Evolutionary conservation across 2,888 invertebrate species (phyloP), one percentile per base, ranked within the genome.

Genomic region (Cephus nigrinus): DNA sequence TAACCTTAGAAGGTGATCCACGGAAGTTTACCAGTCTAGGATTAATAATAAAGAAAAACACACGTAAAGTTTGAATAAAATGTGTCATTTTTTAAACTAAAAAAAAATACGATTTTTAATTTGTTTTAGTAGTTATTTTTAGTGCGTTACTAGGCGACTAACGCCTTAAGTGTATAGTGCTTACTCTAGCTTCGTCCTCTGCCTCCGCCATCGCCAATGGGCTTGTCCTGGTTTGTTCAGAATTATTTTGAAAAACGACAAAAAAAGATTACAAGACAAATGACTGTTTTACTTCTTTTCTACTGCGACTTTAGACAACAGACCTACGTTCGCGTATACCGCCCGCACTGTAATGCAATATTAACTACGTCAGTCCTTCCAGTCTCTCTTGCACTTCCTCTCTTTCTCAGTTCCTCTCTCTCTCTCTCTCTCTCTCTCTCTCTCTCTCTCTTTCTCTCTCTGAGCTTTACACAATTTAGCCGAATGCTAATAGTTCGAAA

Each of bases 131-230:
- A 12, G 35, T 35, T 35, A 12, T 35, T 35, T 35, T 35, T 35
- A 35, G 3, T 35, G 12, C 35, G 23, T 23, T 55, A 55, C 55
- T 35, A 55, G 15, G 55, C 55, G 23, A 55, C 55, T 55, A 55
- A 2, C 23, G 55, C 55, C 23, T 9, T 23, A 55, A 55, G 23
- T 55, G 1, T 23, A 23, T 55, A 55, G 15, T 4, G 75, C 91
- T 91, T 86, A 91, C 91, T 88, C 84, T 88, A 40, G 91, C 91
- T 79, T 91, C 91, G 35, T 90, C 88, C 78, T 82, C 85, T 74
- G 88, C 88, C 77, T 91, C 90, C 74, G 84, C 82, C 89, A 89
- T 90, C 35, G 72, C 76, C 82, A 75, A 73, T 55, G 79, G 75
- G 68, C 75, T 79, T 73, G 76, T 78, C 74, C 31, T 55, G 33